phyloP scores from a whole-genome alignment of 2,113 vertebrate genomes.

The Pelecanus crispus region DNA sequence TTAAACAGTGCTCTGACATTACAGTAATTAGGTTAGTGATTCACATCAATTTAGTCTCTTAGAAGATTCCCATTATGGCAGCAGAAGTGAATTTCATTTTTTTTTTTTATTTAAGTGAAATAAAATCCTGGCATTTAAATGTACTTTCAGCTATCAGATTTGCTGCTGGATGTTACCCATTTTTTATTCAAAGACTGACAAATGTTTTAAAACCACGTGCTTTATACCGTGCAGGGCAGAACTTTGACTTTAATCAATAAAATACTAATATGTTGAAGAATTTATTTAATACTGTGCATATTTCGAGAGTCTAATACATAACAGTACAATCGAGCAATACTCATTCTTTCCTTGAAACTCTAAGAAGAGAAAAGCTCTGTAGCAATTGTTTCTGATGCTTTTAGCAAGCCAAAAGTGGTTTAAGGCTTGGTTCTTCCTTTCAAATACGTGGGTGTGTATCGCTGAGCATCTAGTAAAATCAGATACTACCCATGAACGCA shows the following conservation, averaged over 20 bases:
- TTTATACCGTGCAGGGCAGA: not conserved
- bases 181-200: not conserved
- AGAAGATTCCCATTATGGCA: not conserved
- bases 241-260: not conserved
- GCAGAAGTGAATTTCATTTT: not conserved
- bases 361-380: not conserved
- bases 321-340: not conserved
- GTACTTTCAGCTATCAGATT: not conserved
- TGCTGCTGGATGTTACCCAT: not conserved
- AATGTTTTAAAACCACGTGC: not conserved
- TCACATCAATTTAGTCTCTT: conserved; percentile 20
- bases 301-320: not conserved
- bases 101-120: not conserved
- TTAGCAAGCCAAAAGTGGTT: not conserved
- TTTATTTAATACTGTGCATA: not conserved
- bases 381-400: not conserved
- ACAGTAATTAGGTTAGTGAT: conserved; percentile 39
- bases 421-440: not conserved
- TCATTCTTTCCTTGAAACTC: not conserved
- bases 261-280: not conserved
- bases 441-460: not conserved
- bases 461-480: not conserved
- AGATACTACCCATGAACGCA: not conserved
- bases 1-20: conserved; percentile 33
- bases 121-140: not conserved